These are phyloP conservation scores for Argopecten irradians DNA, from an alignment of 1,140 invertebrate genomes.

Conservation along the genomic window DNA sequence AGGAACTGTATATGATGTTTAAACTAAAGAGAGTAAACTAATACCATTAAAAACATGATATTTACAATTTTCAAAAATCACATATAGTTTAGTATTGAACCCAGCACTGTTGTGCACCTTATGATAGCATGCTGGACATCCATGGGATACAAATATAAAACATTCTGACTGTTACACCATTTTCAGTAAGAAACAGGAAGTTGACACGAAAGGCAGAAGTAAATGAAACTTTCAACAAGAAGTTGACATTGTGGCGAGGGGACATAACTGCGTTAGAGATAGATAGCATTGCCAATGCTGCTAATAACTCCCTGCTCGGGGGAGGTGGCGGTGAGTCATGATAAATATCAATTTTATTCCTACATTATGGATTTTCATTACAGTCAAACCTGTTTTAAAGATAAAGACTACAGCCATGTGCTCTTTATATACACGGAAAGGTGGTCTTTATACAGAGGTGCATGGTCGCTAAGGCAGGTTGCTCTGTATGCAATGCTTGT, in stretches of 20 bases:
- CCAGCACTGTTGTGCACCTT: conserved; percentile 11
- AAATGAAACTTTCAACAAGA: conserved; percentile 65
- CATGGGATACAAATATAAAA: background rate
- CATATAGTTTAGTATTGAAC: background rate
- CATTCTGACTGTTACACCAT: background rate
- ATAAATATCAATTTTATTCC: too few relatives aligned
- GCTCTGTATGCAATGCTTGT: too few relatives aligned
- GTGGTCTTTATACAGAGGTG: too few relatives aligned
- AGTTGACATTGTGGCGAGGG: conserved; percentile 78
- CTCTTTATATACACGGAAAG: too few relatives aligned
- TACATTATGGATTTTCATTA: too few relatives aligned
- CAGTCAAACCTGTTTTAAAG: too few relatives aligned
- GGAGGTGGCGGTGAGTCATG: conserved; percentile 86
- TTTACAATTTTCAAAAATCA: too few relatives aligned
- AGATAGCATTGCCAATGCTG: conserved; percentile 95
- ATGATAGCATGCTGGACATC: background rate
- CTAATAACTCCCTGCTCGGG: conserved; percentile 86
- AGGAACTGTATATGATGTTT: background rate
- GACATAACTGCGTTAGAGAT: conserved; percentile 93
- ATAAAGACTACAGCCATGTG: too few relatives aligned
- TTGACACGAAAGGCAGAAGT: conserved; percentile 30
- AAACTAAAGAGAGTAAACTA: background rate
- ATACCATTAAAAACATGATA: background rate
- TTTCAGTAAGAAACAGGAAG: conserved; percentile 18
- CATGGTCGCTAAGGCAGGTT: too few relatives aligned